Conservation (phyloP, 2,113 vertebrate species). For the Tiliqua scincoides region DNA sequence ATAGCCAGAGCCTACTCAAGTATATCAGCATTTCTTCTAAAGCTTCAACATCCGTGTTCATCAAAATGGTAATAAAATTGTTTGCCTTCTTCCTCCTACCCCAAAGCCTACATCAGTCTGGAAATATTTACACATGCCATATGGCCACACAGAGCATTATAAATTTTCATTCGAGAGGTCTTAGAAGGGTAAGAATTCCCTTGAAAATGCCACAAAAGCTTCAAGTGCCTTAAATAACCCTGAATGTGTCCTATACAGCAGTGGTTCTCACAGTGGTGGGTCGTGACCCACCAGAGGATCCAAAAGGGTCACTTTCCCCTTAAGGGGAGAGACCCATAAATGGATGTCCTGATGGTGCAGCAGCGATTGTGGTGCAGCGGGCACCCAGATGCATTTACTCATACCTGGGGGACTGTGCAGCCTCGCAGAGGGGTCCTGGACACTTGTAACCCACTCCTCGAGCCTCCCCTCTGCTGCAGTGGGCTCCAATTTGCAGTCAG, state of each 20-base stretch:
- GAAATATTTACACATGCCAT: background rate
- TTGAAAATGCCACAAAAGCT: constrained; percentile 9
- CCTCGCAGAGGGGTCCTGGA: no score
- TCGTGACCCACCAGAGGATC: no score
- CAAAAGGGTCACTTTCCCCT: no score
- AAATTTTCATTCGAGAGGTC: background rate
- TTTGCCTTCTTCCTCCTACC: background rate
- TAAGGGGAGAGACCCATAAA: no score
- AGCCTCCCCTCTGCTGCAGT: no score
- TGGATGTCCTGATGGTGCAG: no score
- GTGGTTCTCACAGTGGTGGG: no score
- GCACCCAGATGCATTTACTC: no score
- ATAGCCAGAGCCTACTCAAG: background rate
- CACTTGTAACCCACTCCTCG: no score
- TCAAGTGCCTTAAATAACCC: background rate
- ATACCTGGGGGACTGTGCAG: no score
- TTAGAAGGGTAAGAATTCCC: background rate
- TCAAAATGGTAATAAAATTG: background rate
- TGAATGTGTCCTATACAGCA: background rate
- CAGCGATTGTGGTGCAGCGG: no score
- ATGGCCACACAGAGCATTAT: background rate
- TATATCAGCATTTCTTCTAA: background rate
- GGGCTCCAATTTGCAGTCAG: no score
- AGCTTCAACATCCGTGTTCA: background rate
- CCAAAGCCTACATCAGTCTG: background rate